Base-by-base conservation (phyloP, 2,113 vertebrate genomes). In the Clupea harengus region DNA sequence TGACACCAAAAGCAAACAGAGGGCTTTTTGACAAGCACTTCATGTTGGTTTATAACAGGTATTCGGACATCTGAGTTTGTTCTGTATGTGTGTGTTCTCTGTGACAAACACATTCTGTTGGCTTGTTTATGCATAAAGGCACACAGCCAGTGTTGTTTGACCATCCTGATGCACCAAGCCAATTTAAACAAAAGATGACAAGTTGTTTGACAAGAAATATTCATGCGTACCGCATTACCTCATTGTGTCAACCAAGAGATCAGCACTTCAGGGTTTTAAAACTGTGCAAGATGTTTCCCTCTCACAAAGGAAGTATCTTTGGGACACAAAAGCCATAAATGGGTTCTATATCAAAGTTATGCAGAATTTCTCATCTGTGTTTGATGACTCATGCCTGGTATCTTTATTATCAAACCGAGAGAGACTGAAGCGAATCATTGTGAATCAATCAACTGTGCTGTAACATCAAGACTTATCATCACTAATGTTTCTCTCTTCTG, bases 181-280 rank as follows among this genome's bases (percentile, higher is more conserved):
- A 89, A 88, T 9, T 80, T 85, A 88, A 88, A 90, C 88, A 88
- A 54, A 54, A 81, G 82, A 84, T 81, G 83, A 85, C 83, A 86
- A 49, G 75, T 82, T 32, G 57, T 75, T 78, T 78, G 10, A 39
- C 25, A 32, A 72, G 64, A 72, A 25, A 28, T 25, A 72, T 11
- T 8, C 25, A 72, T 1, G 28, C 25, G 32, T 72, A 25, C n/a
- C 64, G 32, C 4, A 39, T 39, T 78, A 11, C 44, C 28, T 78
- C 72, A 78, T 22, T 64, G 60, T 64, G 60, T n/a, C 60, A 78
- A 4, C 11, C n/a, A 72, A 72, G 1, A 72, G 22, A 67, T 67
- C 25, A 8, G 6, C 28, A 32, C 25, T 72, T 72, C n/a, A 72
- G 64, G 25, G 25, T 28, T 22, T 64, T 39, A 32, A 4, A 44